Conservation (phyloP, 2,797 vertebrate species). For the Avahi laniger region DNA sequence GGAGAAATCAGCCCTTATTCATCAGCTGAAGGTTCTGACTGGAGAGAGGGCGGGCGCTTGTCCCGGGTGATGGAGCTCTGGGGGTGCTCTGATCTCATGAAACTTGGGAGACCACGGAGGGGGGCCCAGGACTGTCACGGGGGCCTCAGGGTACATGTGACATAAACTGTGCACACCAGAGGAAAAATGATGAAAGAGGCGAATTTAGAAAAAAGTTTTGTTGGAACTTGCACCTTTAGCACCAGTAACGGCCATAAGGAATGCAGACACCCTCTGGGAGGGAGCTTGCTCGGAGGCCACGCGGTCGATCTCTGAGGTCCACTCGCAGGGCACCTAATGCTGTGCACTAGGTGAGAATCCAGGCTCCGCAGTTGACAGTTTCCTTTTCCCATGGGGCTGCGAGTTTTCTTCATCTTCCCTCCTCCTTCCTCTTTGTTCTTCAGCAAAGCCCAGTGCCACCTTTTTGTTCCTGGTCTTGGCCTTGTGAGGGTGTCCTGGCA, state of each 20-base stretch:
- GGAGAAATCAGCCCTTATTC: conserved; percentile 61
- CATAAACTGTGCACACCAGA: background rate
- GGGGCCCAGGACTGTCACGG: background rate
- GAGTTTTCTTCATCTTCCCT: rapidly evolving
- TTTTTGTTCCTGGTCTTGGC: background rate
- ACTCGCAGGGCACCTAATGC: background rate
- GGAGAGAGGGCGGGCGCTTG: background rate
- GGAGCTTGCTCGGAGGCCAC: background rate
- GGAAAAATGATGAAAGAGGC: background rate
- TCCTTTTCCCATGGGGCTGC: background rate
- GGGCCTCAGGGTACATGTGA: background rate
- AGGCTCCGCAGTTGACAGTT: background rate
- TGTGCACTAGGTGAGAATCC: background rate
- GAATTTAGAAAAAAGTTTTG: background rate
- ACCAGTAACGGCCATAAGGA: background rate
- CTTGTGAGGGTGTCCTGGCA: background rate
- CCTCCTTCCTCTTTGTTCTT: background rate
- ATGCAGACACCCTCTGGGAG: rapidly evolving
- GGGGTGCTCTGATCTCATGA: background rate
- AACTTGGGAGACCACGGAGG: background rate
- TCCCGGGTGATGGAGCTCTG: background rate
- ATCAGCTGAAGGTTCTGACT: background rate
- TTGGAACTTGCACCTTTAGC: background rate
- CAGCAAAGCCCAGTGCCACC: background rate
- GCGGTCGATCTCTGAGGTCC: background rate